These are phyloP conservation scores for Arbacia lixula DNA, from an alignment of 53 echinoderm and acorn worm genomes.

Conservation along the genomic window DNA sequence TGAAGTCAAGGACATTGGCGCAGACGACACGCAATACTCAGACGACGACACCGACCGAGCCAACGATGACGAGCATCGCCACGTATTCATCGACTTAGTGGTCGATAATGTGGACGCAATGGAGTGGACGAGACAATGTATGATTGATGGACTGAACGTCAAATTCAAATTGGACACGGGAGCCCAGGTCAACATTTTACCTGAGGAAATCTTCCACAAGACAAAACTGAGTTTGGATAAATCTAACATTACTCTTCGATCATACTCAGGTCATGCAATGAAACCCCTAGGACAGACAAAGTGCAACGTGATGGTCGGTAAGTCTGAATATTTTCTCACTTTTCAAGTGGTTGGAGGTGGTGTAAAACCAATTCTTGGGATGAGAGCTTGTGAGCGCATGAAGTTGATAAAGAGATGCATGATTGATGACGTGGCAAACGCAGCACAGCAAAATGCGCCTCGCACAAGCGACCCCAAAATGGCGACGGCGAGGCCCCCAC, in stretches of 20 bases:
- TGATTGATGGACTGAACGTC: constrained; percentile 11
- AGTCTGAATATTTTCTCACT: not conserved
- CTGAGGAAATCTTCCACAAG: constrained; percentile 26
- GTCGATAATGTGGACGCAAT: not conserved
- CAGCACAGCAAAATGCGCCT: not conserved
- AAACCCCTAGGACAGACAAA: constrained; percentile 13
- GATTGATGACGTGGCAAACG: not conserved
- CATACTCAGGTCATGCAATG: constrained; percentile 39
- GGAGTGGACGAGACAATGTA: constrained; percentile 37
- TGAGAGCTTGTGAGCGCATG: constrained; percentile 29
- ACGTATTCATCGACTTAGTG: not conserved
- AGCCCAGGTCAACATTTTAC: constrained; percentile 60
- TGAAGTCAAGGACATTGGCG: not conserved
- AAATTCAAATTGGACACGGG: constrained; percentile 68
- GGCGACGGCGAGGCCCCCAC: not conserved
- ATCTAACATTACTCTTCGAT: not conserved
- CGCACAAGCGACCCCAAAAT: not conserved
- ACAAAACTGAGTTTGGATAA: not conserved
- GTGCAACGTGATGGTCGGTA: not conserved
- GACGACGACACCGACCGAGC: not conserved
- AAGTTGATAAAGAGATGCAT: constrained; percentile 16
- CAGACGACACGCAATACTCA: not conserved
- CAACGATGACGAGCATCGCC: not conserved
- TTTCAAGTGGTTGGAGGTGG: constrained; percentile 52
- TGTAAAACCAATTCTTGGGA: constrained; percentile 37